Percentiles rank a stretch among this genome's conserved stretches.
These are phyloP conservation scores for Ploceus nigricollis DNA, from an alignment of 2,113 vertebrate genomes.

Conservation along the genomic window DNA sequence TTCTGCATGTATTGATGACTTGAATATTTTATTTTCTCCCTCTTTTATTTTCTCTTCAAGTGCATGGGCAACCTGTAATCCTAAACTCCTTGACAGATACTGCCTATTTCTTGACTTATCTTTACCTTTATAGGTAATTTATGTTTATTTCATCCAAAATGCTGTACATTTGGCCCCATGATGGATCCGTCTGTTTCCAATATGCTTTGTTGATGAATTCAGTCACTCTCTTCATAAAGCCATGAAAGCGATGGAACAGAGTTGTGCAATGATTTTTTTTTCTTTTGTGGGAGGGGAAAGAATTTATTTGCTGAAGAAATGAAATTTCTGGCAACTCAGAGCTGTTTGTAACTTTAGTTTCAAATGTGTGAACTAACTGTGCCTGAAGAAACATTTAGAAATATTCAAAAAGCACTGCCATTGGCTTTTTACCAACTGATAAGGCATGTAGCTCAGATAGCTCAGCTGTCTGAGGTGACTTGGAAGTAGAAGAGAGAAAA, in stretches of 20 bases:
- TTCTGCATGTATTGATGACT: neutral
- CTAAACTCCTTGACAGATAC: neutral
- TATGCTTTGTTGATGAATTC: neutral
- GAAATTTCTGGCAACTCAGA: conserved; percentile 33
- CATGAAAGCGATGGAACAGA: neutral
- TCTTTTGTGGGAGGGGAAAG: neutral
- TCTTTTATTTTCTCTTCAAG: neutral
- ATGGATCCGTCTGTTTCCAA: neutral
- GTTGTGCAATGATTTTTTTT: neutral
- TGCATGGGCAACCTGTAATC: neutral
- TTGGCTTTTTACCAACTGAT: conserved; percentile 4
- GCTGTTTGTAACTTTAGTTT: conserved; percentile 39
- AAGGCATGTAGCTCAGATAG: neutral
- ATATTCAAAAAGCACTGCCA: neutral
- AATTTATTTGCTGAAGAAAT: conserved; percentile 34
- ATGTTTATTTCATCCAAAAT: neutral
- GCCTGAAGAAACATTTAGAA: conserved; percentile 42
- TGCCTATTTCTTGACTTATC: neutral
- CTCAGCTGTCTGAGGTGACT: neutral
- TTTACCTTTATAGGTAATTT: neutral
- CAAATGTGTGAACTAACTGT: conserved; percentile 45
- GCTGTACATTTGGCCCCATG: neutral
- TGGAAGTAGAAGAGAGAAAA: neutral
- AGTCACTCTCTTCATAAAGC: neutral
- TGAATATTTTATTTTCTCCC: neutral